Conservation (phyloP, 2,797 vertebrate species). For the Crocodylus rhombifer region DNA sequence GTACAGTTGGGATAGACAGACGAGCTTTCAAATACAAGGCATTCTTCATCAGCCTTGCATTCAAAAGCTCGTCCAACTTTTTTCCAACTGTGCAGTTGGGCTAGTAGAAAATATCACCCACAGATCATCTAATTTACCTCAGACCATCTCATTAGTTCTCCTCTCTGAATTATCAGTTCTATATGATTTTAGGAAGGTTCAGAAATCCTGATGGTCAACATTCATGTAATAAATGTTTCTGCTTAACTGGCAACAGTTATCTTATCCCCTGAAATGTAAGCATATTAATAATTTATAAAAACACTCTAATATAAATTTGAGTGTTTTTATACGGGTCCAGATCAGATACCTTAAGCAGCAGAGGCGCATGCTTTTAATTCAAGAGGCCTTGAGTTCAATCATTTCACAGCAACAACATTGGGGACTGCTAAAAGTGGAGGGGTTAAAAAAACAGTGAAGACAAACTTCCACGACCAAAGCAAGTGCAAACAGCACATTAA, state of each 20-base stretch:
- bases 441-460: too few species aligned
- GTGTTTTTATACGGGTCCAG: not conserved
- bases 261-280: not conserved
- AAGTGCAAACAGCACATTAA: too few species aligned
- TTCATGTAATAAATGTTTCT: not conserved
- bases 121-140: too few species aligned
- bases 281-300: not conserved
- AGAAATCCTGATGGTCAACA: not conserved
- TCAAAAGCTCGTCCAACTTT: too few species aligned
- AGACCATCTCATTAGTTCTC: not conserved
- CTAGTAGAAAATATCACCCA: too few species aligned
- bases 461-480: too few species aligned
- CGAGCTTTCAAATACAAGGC: too few species aligned
- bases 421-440: too few species aligned
- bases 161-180: not conserved
- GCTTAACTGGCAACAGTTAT: not conserved
- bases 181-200: not conserved
- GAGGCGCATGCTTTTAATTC: not conserved
- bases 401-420: not conserved
- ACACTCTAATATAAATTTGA: not conserved
- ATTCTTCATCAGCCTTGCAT: too few species aligned
- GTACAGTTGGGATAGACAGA: too few species aligned
- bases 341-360: not conserved
- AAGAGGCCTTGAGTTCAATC: not conserved
- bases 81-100: too few species aligned